These are phyloP conservation scores for Poecilia velifera DNA, from an alignment of 2,797 vertebrate genomes.

Conservation along the genomic window DNA sequence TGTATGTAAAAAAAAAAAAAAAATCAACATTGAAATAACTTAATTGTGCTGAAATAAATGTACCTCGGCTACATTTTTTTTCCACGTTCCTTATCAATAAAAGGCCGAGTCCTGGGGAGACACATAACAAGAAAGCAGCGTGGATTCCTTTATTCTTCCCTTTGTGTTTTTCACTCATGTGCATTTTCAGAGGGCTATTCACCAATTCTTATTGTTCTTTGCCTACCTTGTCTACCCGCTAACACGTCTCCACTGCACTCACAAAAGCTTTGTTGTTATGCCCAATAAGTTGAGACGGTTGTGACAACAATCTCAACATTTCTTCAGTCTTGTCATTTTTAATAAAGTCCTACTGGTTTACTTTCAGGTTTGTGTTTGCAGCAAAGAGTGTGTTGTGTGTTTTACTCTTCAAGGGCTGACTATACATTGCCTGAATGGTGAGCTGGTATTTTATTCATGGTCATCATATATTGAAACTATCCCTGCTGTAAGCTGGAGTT, in stretches of 20 bases:
- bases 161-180: constrained; percentile 28
- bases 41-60: constrained; percentile 25
- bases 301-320: constrained; percentile 27
- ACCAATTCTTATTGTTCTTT: constrained; percentile 25
- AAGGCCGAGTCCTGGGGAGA: constrained; percentile 17
- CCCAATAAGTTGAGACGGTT: constrained; percentile 20
- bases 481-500: neutral
- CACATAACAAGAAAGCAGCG: constrained; percentile 37
- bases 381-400: constrained; percentile 2
- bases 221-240: constrained; percentile 20
- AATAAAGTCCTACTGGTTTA: constrained; percentile 22
- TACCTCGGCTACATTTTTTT: constrained; percentile 14
- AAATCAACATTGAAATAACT: constrained; percentile 25
- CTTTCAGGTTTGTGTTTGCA: constrained; percentile 5
- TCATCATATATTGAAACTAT: neutral
- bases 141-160: constrained; percentile 28
- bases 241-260: constrained; percentile 24
- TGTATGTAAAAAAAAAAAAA: constrained; percentile 23
- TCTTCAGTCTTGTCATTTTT: constrained; percentile 14
- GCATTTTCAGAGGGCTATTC: constrained; percentile 42
- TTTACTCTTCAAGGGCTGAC: neutral
- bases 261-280: constrained; percentile 31
- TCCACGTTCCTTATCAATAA: constrained; percentile 25
- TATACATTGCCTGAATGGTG: neutral
- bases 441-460: neutral